Percentiles rank a stretch among this genome's conserved stretches.
Conservation (phyloP, 2,113 vertebrate species). For the Plestiodon gilberti region DNA sequence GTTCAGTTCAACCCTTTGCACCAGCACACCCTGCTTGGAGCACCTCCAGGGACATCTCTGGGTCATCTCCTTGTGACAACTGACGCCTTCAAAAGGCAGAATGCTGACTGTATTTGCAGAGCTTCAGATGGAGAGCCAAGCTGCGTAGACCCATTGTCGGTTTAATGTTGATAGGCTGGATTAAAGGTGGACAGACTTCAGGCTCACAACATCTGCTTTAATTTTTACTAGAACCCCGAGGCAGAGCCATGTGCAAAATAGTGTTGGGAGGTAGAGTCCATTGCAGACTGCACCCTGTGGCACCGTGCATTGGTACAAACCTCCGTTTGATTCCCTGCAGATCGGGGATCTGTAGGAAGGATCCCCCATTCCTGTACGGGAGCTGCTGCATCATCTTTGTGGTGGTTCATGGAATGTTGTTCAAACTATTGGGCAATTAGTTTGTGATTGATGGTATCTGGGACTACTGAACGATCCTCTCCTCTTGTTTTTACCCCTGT, state of each 20-base stretch:
- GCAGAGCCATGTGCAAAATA: no score
- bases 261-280: no score
- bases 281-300: no score
- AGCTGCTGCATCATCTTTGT: neutral
- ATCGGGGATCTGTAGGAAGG: no score
- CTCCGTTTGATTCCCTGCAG: no score
- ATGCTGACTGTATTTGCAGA: neutral
- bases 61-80: neutral
- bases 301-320: no score
- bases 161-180: no score
- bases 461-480: neutral
- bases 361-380: no score
- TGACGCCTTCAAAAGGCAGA: neutral
- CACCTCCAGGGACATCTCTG: neutral
- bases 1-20: neutral
- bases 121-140: neutral
- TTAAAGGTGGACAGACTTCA: no score
- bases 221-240: no score
- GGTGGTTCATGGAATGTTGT: neutral
- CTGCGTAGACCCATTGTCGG: no score
- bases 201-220: no score
- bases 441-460: neutral
- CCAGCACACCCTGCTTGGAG: neutral
- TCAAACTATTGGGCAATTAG: neutral
- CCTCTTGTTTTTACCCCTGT: slow-evolving; percentile 47